Percentiles rank a stretch among this genome's conserved stretches.
Evolutionary conservation across 2,888 invertebrate genomes (phyloP).

Genomic region (Micoletzkya japonica): DNA sequence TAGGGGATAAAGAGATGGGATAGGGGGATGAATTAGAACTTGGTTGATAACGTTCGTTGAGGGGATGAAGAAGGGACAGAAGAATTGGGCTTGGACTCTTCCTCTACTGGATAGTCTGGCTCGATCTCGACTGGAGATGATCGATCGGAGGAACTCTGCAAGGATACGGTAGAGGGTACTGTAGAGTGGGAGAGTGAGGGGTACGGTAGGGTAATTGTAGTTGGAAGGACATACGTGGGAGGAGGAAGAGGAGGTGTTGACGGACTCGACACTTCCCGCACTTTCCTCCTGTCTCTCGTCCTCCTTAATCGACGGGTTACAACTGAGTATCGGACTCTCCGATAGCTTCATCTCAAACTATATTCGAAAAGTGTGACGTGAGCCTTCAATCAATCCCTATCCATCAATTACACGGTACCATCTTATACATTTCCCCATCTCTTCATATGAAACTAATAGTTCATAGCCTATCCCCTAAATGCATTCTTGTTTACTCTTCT

Average conservation of each 20-base stretch:
- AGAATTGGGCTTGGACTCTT: neutral
- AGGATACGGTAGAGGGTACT: neutral
- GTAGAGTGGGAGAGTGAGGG: neutral
- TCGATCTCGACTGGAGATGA: slow-evolving; percentile 26
- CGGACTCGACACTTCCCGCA: neutral
- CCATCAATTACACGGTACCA: too few relatives aligned
- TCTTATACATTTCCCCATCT: too few relatives aligned
- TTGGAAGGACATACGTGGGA: neutral
- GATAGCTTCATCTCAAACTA: too few relatives aligned
- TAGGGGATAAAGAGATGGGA: neutral
- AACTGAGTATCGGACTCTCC: too few relatives aligned
- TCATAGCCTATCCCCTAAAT: too few relatives aligned
- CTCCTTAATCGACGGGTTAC: too few relatives aligned
- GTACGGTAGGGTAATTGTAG: neutral
- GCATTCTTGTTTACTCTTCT: neutral
- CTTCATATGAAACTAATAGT: too few relatives aligned
- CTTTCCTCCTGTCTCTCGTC: neutral
- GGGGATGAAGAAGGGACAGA: neutral
- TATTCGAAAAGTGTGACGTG: too few relatives aligned
- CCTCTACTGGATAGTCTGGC: slow-evolving; percentile 26
- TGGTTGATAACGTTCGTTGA: slow-evolving; percentile 15
- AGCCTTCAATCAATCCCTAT: too few relatives aligned
- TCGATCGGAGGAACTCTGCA: slow-evolving; percentile 26
- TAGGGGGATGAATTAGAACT: slow-evolving; percentile 9
- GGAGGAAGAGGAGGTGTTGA: neutral